A percentile compares a stretch with the other conserved stretches of the same genome.
Conservation (phyloP, 2,113 vertebrate genomes). For the Takifugu bimaculatus region DNA sequence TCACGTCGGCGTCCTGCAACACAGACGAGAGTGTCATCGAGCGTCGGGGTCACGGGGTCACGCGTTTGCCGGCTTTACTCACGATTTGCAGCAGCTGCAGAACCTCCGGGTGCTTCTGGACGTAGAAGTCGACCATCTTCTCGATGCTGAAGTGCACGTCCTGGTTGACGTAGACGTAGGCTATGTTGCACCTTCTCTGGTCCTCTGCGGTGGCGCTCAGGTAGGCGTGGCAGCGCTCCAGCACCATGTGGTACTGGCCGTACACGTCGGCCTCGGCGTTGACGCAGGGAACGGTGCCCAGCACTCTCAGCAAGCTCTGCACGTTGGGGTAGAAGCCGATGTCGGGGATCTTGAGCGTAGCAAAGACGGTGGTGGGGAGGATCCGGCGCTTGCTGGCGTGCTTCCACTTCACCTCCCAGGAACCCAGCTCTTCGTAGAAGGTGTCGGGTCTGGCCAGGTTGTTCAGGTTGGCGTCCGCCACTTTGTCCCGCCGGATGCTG, state of each 20-base stretch:
- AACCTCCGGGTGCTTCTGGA: too few relatives aligned
- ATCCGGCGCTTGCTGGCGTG: constrained; percentile 80
- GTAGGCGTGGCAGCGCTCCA: constrained; percentile 73
- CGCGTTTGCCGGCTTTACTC: too few relatives aligned
- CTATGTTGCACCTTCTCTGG: constrained; percentile 72
- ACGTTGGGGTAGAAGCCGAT: constrained; percentile 80
- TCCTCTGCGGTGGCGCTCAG: constrained; percentile 66
- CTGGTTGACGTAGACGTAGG: constrained; percentile 77
- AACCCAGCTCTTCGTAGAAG: constrained; percentile 79
- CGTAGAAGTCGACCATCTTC: too few relatives aligned
- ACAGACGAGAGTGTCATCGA: too few relatives aligned
- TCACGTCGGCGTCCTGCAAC: too few relatives aligned
- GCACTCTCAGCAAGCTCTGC: constrained; percentile 76
- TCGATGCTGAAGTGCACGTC: too few relatives aligned
- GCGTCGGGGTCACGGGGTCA: too few relatives aligned
- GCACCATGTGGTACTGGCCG: constrained; percentile 78
- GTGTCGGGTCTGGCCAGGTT: constrained; percentile 77
- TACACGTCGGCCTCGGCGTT: constrained; percentile 78
- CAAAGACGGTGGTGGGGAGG: constrained; percentile 76
- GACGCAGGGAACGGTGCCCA: constrained; percentile 78
- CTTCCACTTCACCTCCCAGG: constrained; percentile 80
- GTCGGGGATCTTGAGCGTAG: constrained; percentile 77
- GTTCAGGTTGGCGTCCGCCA: constrained; percentile 79
- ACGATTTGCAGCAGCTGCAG: too few relatives aligned
- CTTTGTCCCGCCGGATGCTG: constrained; percentile 79